A percentile compares a stretch with the other conserved stretches of the same genome.
Conservation (phyloP, 2,888 invertebrate genomes). For the Shargacucullia verbasci region DNA sequence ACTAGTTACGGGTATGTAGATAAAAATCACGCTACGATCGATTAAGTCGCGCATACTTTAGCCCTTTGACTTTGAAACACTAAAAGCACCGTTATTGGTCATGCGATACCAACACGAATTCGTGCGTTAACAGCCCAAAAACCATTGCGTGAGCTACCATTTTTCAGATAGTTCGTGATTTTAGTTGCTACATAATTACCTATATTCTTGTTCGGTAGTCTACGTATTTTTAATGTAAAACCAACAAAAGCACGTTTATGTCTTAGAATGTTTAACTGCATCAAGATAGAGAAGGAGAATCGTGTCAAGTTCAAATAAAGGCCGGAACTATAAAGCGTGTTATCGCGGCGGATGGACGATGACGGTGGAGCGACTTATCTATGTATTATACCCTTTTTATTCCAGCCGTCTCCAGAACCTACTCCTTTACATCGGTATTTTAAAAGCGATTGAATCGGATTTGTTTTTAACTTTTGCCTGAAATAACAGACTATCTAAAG, state of each 20-base stretch:
- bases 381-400: constrained; percentile 61
- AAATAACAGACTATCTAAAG: no score
- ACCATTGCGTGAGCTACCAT: constrained; percentile 50
- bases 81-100: constrained; percentile 32
- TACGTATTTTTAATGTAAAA: constrained; percentile 10
- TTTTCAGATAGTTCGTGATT: constrained; percentile 32
- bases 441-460: constrained; percentile 19
- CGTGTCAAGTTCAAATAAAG: constrained; percentile 84
- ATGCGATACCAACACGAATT: constrained; percentile 43
- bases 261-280: constrained; percentile 67
- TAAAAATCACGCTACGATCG: constrained; percentile 28
- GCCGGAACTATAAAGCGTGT: constrained; percentile 74
- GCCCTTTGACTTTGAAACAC: constrained; percentile 43
- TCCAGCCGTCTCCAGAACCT: constrained; percentile 54
- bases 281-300: constrained; percentile 71
- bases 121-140: constrained; percentile 41
- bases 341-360: constrained; percentile 74
- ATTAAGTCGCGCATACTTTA: constrained; percentile 22
- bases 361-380: constrained; percentile 74
- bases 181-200: constrained; percentile 1
- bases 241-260: constrained; percentile 45
- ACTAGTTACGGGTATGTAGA: neutral
- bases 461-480: no score
- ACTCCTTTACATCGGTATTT: constrained; percentile 38
- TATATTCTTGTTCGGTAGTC: no score